Evolutionary conservation across 1,140 invertebrate species (phyloP).

Genomic region (Ceratitis capitata): DNA sequence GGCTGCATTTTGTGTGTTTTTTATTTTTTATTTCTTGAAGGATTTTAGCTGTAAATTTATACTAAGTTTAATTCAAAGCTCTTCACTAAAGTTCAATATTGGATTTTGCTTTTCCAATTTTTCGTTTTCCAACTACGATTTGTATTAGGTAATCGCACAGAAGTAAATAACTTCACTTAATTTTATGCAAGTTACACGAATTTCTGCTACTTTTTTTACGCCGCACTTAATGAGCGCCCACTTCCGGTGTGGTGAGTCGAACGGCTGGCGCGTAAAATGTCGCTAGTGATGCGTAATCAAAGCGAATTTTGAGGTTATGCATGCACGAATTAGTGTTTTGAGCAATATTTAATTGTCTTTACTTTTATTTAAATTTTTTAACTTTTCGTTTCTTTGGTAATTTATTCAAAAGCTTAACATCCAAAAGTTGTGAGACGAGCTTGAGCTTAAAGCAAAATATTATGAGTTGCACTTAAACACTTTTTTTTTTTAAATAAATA

Average conservation of each 20-base stretch:
- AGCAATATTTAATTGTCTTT: no score
- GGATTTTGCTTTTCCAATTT: background rate
- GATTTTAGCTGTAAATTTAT: background rate
- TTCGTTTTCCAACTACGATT: no score
- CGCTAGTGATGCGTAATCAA: background rate
- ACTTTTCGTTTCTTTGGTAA: no score
- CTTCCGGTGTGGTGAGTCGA: background rate
- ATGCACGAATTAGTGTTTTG: no score
- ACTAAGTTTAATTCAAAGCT: constrained; percentile 25
- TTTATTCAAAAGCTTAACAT: no score
- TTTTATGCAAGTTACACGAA: background rate
- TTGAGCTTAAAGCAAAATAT: no score
- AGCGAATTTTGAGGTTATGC: background rate
- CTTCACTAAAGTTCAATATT: background rate
- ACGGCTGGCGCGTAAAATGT: background rate
- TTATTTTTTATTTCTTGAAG: background rate
- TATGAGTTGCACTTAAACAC: background rate
- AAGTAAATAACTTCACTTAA: background rate
- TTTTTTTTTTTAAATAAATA: background rate
- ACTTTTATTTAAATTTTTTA: no score
- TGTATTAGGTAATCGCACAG: background rate
- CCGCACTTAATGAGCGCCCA: background rate
- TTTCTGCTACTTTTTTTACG: background rate
- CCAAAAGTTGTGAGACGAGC: no score
- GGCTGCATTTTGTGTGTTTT: constrained; percentile 55